Conservation (phyloP, 2,113 vertebrate species). For the Heloderma charlesbogerti region DNA sequence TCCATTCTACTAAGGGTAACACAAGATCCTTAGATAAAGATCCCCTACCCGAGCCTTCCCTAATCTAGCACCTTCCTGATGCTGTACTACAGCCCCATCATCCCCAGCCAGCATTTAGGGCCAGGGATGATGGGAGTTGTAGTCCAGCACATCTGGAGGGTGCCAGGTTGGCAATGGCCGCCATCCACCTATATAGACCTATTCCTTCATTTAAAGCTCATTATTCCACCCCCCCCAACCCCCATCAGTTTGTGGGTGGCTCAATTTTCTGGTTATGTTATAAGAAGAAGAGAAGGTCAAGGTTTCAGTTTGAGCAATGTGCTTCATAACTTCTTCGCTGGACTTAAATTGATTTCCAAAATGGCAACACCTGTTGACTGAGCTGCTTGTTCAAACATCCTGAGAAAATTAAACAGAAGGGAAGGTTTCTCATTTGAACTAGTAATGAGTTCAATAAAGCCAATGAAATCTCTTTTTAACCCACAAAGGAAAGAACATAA, state of each 20-base stretch:
- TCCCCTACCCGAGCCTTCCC: background rate
- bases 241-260: background rate
- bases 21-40: background rate
- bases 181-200: background rate
- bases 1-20: background rate
- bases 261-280: constrained; percentile 1
- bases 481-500: background rate
- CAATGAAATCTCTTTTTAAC: background rate
- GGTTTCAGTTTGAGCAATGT: constrained; percentile 9
- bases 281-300: constrained; percentile 16
- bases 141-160: background rate
- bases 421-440: background rate
- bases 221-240: background rate
- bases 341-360: constrained; percentile 22
- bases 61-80: no score
- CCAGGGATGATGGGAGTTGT: background rate
- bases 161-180: background rate
- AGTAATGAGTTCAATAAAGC: background rate
- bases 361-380: background rate
- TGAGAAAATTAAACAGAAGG: background rate
- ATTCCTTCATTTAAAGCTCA: background rate
- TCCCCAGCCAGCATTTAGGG: background rate
- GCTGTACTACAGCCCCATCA: background rate
- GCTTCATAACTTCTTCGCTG: constrained; percentile 14
- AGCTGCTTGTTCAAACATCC: constrained; percentile 2